These are phyloP conservation scores for Drosophila lutescens DNA, from an alignment of 2,888 invertebrate species.

Conservation along the genomic window DNA sequence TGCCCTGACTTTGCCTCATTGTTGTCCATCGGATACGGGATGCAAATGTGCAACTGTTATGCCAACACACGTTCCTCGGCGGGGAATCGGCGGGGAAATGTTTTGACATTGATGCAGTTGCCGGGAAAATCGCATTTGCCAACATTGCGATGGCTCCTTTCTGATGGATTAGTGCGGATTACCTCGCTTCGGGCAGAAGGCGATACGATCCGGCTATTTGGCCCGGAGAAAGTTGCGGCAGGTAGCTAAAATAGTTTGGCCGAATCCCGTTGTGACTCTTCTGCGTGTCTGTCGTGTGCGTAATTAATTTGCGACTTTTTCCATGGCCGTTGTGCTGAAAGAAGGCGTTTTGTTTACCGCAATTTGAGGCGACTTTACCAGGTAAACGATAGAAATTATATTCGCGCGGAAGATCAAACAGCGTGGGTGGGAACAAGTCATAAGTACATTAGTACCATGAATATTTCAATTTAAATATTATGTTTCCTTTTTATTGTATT, in stretches of 20 bases:
- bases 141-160: conserved; percentile 56
- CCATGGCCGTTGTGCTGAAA: neutral
- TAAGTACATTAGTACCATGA: neutral
- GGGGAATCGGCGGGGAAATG: conserved; percentile 43
- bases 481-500: too few relatives aligned
- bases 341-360: conserved; percentile 57
- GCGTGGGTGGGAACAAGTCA: neutral
- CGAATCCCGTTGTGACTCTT: conserved; percentile 2
- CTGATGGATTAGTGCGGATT: conserved; percentile 74
- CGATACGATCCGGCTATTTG: neutral
- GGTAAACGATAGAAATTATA: neutral
- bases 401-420: neutral
- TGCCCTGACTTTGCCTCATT: conserved; percentile 46
- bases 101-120: conserved; percentile 77
- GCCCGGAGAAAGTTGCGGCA: conserved; percentile 67
- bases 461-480: neutral
- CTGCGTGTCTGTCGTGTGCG: conserved; percentile 31
- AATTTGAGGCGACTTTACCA: conserved; percentile 10
- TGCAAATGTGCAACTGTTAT: conserved; percentile 70
- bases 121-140: conserved; percentile 74
- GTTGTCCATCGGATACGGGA: conserved; percentile 46
- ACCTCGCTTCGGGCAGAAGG: conserved; percentile 13
- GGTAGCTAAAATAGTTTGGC: conserved; percentile 45
- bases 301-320: conserved; percentile 30
- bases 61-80: conserved; percentile 68